phyloP scores from a whole-genome alignment of 2,888 invertebrate genomes.

The Tanypteryx hageni region DNA sequence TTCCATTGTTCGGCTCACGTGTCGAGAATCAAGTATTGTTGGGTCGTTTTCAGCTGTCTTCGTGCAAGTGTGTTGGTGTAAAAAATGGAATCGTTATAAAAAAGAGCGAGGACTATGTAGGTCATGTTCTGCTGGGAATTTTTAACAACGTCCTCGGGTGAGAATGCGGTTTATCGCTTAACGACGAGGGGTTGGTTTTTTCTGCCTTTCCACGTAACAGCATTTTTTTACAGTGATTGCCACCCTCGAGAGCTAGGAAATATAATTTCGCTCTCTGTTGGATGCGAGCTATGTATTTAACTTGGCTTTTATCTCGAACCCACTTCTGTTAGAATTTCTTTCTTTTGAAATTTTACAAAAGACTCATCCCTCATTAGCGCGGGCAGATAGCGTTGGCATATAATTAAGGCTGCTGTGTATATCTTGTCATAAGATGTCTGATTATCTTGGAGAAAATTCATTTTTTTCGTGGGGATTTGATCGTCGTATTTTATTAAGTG shows the following conservation, averaged over 20 bases:
- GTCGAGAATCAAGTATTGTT: neutral
- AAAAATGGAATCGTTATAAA: neutral
- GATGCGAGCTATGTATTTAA: no score
- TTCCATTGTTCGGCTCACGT: conserved; percentile 7
- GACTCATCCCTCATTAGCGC: no score
- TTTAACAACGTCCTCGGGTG: neutral
- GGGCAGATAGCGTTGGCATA: no score
- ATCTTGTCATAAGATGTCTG: no score
- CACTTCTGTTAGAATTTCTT: no score
- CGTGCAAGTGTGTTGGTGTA: neutral
- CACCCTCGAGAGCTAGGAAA: neutral
- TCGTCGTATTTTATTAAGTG: no score
- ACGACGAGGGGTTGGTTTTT: neutral
- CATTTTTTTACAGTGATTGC: neutral
- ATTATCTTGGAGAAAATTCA: no score
- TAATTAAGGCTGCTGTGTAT: no score
- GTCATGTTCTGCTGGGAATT: neutral
- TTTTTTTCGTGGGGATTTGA: no score
- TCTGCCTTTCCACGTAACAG: neutral
- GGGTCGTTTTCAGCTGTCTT: neutral
- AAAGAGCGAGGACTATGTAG: neutral
- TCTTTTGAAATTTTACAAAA: no score
- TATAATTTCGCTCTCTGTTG: no score
- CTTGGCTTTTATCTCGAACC: no score
- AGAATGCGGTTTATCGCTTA: neutral